phyloP scores from a whole-genome alignment of 2,888 invertebrate species.

The Hermodice carunculata region DNA sequence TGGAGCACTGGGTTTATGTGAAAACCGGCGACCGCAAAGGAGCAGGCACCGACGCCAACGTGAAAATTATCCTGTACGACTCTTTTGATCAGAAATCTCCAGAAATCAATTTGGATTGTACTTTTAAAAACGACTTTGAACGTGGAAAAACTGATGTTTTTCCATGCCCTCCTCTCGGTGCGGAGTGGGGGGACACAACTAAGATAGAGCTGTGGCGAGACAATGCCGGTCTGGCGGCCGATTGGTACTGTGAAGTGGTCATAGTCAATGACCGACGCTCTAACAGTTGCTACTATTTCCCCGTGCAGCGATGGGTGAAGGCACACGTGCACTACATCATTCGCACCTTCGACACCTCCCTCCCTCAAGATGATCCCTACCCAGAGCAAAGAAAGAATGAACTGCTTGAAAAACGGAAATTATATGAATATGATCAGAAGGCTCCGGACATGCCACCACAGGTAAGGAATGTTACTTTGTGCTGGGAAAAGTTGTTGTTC shows the following conservation, averaged over 20 bases:
- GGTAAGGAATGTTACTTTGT: constrained; percentile 26
- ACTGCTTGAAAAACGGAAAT: constrained; percentile 60
- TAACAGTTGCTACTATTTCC: constrained; percentile 58
- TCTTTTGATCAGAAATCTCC: constrained; percentile 56
- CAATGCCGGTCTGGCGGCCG: constrained; percentile 58
- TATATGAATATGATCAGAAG: constrained; percentile 41
- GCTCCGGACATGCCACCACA: constrained; percentile 45
- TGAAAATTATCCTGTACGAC: constrained; percentile 67
- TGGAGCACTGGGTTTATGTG: constrained; percentile 63
- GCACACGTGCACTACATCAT: constrained; percentile 62
- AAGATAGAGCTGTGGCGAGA: constrained; percentile 69
- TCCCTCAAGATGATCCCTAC: constrained; percentile 69
- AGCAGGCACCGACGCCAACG: constrained; percentile 69
- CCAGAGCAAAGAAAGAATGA: constrained; percentile 63
- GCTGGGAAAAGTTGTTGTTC: neutral
- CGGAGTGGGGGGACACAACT: constrained; percentile 44
- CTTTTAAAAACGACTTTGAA: constrained; percentile 65
- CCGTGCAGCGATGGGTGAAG: constrained; percentile 70
- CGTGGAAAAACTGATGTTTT: constrained; percentile 66
- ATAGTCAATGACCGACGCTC: constrained; percentile 51
- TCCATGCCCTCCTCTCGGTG: constrained; percentile 38
- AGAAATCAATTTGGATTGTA: constrained; percentile 63
- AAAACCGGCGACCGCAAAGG: constrained; percentile 69
- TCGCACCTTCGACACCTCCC: constrained; percentile 63
- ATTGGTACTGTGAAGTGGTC: constrained; percentile 68